Evolutionary conservation across 2,888 invertebrate species (phyloP).

Genomic region (Oscheius sp.): DNA sequence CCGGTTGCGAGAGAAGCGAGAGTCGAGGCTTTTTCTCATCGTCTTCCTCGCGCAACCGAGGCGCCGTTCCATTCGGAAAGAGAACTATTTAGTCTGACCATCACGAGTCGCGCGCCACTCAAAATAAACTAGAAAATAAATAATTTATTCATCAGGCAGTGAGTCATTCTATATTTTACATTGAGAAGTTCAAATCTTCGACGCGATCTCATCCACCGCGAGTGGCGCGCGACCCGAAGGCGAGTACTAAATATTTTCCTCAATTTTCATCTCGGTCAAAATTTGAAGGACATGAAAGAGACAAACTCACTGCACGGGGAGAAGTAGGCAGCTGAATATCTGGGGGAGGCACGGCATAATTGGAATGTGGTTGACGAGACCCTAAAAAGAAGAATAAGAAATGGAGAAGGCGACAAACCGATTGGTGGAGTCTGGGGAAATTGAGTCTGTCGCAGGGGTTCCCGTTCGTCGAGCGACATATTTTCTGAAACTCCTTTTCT

Average conservation of each 20-base stretch:
- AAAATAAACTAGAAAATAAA: not conserved
- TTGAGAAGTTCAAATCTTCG: slow-evolving; percentile 20
- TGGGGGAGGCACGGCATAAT: slow-evolving; percentile 19
- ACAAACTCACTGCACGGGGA: slow-evolving; percentile 15
- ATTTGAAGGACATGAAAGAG: not conserved
- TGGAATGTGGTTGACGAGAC: slow-evolving; percentile 14
- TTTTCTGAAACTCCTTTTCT: slow-evolving; percentile 21
- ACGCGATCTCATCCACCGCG: slow-evolving; percentile 22
- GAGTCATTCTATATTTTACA: not conserved
- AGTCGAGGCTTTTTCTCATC: not conserved
- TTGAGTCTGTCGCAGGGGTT: slow-evolving; percentile 23
- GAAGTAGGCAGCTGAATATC: slow-evolving; percentile 28
- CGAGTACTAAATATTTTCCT: slow-evolving; percentile 11
- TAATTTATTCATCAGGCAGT: slow-evolving; percentile 28
- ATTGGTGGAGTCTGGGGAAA: slow-evolving; percentile 31
- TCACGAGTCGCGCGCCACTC: slow-evolving; percentile 16
- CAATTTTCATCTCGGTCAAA: not conserved
- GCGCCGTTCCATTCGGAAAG: slow-evolving; percentile 7
- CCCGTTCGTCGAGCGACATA: slow-evolving; percentile 26
- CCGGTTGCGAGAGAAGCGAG: slow-evolving; percentile 48
- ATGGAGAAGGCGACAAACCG: not conserved
- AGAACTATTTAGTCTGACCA: slow-evolving; percentile 2
- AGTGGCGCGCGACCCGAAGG: slow-evolving; percentile 31
- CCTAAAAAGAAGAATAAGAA: not conserved
- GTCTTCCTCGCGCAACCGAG: slow-evolving; percentile 6